These are phyloP conservation scores for Cardinalis cardinalis DNA, from an alignment of 2,113 vertebrate genomes.

Conservation along the genomic window DNA sequence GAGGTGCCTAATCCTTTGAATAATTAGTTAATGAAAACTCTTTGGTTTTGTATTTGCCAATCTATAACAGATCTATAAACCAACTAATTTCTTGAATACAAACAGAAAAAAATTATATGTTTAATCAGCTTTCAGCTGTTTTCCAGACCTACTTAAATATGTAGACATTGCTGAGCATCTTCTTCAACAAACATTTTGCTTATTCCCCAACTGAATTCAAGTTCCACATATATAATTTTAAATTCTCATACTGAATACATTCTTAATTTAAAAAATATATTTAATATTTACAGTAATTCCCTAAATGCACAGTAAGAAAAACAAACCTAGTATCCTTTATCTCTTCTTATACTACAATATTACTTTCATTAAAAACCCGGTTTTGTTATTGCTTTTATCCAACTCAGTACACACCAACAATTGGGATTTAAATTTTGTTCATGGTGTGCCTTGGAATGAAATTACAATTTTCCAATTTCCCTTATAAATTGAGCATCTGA, in stretches of 20 bases:
- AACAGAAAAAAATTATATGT: not conserved
- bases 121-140: not conserved
- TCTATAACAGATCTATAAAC: not conserved
- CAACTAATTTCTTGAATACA: not conserved
- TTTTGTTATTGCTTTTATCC: not conserved
- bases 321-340: not conserved
- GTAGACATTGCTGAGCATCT: not conserved
- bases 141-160: not conserved
- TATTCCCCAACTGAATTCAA: not conserved
- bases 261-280: not conserved
- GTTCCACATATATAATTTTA: not conserved
- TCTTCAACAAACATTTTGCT: not conserved
- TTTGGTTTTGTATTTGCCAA: not conserved
- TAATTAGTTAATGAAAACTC: not conserved
- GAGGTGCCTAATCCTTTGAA: not conserved
- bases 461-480: not conserved
- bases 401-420: not conserved
- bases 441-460: not conserved
- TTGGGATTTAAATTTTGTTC: not conserved
- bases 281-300: not conserved
- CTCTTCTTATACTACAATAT: not conserved
- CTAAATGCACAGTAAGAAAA: not conserved
- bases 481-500: not conserved
- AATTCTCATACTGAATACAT: not conserved
- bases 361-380: not conserved